Percentiles rank a stretch among this genome's conserved stretches.
Evolutionary conservation across 1,140 invertebrate species (phyloP).

Genomic region (Bombus sylvicola): DNA sequence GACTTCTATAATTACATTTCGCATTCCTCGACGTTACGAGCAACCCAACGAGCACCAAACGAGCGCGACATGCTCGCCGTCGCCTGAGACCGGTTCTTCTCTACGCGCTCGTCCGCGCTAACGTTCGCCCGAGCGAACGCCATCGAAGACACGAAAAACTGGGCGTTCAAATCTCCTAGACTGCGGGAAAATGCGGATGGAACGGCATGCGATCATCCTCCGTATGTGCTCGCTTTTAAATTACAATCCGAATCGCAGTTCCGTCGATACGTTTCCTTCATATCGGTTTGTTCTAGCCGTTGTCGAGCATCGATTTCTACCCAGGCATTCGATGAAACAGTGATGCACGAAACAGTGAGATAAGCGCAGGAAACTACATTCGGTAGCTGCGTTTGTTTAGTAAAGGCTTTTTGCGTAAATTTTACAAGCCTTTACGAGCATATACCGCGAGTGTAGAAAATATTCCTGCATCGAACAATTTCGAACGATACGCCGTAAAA

Average conservation of each 20-base stretch:
- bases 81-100: constrained; percentile 57
- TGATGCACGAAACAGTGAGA: neutral
- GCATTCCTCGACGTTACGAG: constrained; percentile 69
- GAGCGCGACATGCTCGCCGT: constrained; percentile 58
- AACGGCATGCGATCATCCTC: too few species aligned
- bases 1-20: constrained; percentile 72
- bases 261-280: neutral
- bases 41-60: constrained; percentile 60
- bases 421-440: neutral
- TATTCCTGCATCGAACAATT: too few species aligned
- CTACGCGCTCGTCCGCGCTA: constrained; percentile 29
- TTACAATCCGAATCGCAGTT: neutral
- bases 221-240: neutral
- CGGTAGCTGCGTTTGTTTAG: neutral
- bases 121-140: constrained; percentile 19
- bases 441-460: neutral
- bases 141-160: constrained; percentile 30
- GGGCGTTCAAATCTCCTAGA: neutral
- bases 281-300: neutral
- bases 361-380: neutral
- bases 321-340: neutral
- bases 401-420: neutral
- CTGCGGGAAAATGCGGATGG: neutral
- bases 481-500: neutral
- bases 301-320: neutral